Percentiles rank a stretch among this genome's conserved stretches.
phyloP scores from a whole-genome alignment of 2,888 invertebrate genomes.

The Dolomedes plantarius region DNA sequence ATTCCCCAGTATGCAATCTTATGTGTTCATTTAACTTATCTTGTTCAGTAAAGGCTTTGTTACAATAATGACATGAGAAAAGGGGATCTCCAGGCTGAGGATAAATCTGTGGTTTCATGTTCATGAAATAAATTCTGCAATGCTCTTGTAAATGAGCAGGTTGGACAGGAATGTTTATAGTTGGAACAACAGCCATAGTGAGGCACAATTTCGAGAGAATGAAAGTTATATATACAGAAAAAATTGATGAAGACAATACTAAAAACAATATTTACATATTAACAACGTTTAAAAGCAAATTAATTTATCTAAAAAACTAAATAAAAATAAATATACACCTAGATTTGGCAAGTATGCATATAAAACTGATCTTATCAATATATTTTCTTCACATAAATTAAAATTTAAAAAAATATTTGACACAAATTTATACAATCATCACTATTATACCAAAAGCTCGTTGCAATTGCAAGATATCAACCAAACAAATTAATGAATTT shows the following conservation, averaged over 20 bases:
- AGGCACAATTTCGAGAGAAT: background rate
- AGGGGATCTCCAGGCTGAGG: conserved; percentile 27
- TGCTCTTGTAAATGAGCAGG: conserved; percentile 52
- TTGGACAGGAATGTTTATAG: conserved; percentile 47
- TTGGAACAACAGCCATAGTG: conserved; percentile 58
- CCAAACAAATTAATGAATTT: background rate
- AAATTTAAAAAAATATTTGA: too few relatives aligned
- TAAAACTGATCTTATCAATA: too few relatives aligned
- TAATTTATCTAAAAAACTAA: too few relatives aligned
- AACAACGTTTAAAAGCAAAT: too few relatives aligned
- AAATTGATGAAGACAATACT: background rate
- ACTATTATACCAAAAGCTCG: too few relatives aligned
- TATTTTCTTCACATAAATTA: too few relatives aligned
- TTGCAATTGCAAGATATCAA: too few relatives aligned
- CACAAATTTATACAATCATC: too few relatives aligned
- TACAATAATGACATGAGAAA: conserved; percentile 53
- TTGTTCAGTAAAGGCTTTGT: conserved; percentile 43
- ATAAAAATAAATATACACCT: too few relatives aligned
- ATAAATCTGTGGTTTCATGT: conserved; percentile 57
- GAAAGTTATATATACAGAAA: background rate
- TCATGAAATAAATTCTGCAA: conserved; percentile 62
- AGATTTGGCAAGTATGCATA: too few relatives aligned
- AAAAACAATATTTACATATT: too few relatives aligned
- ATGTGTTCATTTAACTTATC: conserved; percentile 49
- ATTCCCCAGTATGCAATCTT: conserved; percentile 39